Evolutionary conservation across 2,888 invertebrate genomes (phyloP).

Genomic region (Iselma pallidipennis): DNA sequence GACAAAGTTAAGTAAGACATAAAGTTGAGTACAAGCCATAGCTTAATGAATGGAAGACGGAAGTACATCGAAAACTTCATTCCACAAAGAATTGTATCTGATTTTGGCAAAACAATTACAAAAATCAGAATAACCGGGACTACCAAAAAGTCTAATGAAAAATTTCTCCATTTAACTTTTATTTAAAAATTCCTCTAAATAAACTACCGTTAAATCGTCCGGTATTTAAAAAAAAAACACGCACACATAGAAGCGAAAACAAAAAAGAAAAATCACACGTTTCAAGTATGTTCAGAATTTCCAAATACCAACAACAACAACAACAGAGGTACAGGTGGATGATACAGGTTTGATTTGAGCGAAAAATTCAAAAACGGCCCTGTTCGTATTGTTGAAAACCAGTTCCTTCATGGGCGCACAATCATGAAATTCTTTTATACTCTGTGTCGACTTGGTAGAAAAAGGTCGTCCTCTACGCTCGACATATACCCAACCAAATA

Average conservation of each 20-base stretch:
- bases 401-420: slow-evolving; percentile 35
- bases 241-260: no score
- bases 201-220: no score
- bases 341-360: neutral
- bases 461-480: slow-evolving; percentile 17
- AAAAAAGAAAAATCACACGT: neutral
- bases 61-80: slow-evolving; percentile 36
- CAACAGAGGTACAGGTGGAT: neutral
- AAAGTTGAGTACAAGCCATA: slow-evolving; percentile 84
- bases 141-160: no score
- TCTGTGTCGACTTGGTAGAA: neutral
- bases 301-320: neutral
- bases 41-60: slow-evolving; percentile 73
- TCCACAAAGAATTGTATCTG: slow-evolving; percentile 53
- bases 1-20: slow-evolving; percentile 87
- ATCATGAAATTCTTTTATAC: slow-evolving; percentile 24
- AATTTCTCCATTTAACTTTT: no score
- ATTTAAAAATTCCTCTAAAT: no score
- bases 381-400: slow-evolving; percentile 31
- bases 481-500: slow-evolving; percentile 11
- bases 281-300: neutral
- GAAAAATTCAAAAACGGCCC: slow-evolving; percentile 16
- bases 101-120: slow-evolving; percentile 60
- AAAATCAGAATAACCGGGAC: slow-evolving; percentile 34
- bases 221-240: no score